phyloP scores from a whole-genome alignment of 2,888 invertebrate genomes.

The Drosophila picticornis region DNA sequence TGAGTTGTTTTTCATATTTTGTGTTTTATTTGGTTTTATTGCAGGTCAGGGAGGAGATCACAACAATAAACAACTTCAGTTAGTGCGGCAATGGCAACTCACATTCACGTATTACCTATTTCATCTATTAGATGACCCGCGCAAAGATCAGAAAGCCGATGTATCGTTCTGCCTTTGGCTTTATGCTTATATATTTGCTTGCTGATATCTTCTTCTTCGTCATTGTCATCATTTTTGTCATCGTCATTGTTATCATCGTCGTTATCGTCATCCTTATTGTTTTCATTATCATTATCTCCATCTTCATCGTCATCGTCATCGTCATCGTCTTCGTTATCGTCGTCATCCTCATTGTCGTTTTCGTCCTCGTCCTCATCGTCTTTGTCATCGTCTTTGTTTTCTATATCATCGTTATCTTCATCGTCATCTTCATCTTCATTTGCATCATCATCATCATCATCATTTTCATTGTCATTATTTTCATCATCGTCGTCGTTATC shows the following conservation, averaged over 20 bases:
- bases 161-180: conserved; percentile 71
- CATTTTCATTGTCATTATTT: conserved; percentile 32
- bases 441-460: conserved; percentile 77
- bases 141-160: conserved; percentile 81
- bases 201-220: conserved; percentile 84
- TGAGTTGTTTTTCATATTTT: conserved; percentile 13
- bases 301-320: conserved; percentile 83
- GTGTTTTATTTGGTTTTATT: conserved; percentile 10
- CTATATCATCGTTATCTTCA: conserved; percentile 75
- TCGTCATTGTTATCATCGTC: conserved; percentile 75
- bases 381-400: conserved; percentile 79
- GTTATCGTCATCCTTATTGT: conserved; percentile 68
- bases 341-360: conserved; percentile 51
- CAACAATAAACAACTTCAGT: conserved; percentile 66
- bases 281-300: conserved; percentile 80
- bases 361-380: conserved; percentile 71
- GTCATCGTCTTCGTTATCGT: conserved; percentile 84
- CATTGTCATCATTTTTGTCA: conserved; percentile 83
- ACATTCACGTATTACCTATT: conserved; percentile 85
- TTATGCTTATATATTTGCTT: conserved; percentile 71
- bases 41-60: conserved; percentile 31
- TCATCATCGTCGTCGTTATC: conserved; percentile 84
- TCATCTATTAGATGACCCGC: conserved; percentile 78
- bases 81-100: conserved; percentile 75
- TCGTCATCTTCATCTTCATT: conserved; percentile 83